Evolutionary conservation across 2,113 vertebrate species (phyloP).

Genomic region (Colossoma macropomum): DNA sequence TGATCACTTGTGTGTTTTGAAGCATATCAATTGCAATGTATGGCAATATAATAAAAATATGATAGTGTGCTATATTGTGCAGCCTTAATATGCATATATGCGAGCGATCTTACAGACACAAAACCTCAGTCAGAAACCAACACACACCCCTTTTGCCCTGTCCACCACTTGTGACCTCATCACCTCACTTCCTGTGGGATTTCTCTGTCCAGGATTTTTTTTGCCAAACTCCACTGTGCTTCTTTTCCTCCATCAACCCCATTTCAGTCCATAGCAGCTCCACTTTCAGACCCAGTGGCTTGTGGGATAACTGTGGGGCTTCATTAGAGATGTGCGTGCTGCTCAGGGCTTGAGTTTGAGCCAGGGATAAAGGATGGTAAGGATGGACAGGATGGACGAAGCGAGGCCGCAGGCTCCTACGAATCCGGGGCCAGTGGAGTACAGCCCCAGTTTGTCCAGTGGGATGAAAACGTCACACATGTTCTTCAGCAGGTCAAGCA

Average conservation of each 20-base stretch:
- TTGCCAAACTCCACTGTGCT: neutral
- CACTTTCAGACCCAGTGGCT: neutral
- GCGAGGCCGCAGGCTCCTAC: conserved; percentile 88
- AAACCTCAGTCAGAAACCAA: neutral
- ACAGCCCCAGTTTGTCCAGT: conserved; percentile 87
- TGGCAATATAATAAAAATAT: no score
- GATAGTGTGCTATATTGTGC: no score
- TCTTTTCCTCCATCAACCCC: neutral
- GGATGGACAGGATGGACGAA: conserved; percentile 88
- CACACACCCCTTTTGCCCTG: neutral
- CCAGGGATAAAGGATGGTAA: conserved; percentile 89
- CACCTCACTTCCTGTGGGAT: neutral
- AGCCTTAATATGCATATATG: no score
- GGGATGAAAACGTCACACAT: conserved; percentile 90
- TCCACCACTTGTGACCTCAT: neutral
- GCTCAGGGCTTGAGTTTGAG: conserved; percentile 91
- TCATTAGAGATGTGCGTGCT: neutral
- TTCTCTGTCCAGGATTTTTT: neutral
- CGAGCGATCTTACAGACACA: conserved; percentile 6
- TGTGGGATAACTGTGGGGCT: neutral
- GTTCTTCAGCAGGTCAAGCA: conserved; percentile 89
- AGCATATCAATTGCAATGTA: no score
- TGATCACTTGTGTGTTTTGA: no score
- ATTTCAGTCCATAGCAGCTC: neutral
- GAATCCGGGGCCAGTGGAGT: conserved; percentile 76